These are phyloP conservation scores for Anguilla megastoma DNA, from an alignment of 2,797 vertebrate genomes.

Conservation along the genomic window DNA sequence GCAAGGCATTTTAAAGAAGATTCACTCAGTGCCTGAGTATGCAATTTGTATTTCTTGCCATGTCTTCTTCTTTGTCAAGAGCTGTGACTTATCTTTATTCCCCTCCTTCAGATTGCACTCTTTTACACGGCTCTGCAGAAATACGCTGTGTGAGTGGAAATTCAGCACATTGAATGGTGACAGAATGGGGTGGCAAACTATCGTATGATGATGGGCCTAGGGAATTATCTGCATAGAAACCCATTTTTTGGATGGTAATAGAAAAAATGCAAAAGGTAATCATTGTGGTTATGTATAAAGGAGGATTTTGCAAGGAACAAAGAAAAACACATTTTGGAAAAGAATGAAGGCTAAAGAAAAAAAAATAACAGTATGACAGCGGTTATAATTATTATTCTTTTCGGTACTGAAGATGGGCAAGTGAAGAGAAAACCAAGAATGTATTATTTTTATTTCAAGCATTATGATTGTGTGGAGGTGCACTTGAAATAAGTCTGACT, in stretches of 20 bases:
- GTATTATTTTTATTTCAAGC: neutral
- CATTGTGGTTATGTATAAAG: neutral
- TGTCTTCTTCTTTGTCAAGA: neutral
- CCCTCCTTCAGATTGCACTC: neutral
- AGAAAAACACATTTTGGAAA: neutral
- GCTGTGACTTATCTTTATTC: constrained; percentile 1
- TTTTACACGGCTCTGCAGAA: neutral
- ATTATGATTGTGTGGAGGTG: neutral
- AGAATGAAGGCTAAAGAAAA: neutral
- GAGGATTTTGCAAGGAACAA: neutral
- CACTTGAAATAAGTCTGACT: neutral
- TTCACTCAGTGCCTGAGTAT: neutral
- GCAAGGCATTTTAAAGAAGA: neutral
- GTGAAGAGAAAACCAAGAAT: neutral
- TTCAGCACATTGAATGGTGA: neutral
- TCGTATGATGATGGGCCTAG: neutral
- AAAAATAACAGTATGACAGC: neutral
- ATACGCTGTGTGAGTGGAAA: neutral
- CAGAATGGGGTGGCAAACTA: neutral
- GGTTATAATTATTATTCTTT: neutral
- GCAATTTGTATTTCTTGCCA: constrained; percentile 1
- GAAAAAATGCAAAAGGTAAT: neutral
- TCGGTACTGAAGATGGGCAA: neutral
- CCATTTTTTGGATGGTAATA: constrained; percentile 16
- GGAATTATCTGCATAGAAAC: constrained; percentile 15